Evolutionary conservation across 2,888 invertebrate genomes (phyloP), one percentile per base, ranked within the genome.

Genomic region (Danaus chrysippus): DNA sequence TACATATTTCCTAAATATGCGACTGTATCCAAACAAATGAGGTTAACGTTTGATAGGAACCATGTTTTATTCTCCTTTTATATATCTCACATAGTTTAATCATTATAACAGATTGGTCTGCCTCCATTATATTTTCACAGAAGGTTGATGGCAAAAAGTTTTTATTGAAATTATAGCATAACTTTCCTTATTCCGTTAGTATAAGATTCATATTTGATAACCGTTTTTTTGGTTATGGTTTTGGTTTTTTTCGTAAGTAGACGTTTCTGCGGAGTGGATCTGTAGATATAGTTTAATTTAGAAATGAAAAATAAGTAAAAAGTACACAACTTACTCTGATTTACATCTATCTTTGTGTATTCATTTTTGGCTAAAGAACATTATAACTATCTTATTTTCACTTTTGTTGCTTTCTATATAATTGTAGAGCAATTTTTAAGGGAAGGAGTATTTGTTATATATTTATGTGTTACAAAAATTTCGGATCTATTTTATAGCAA

Each of bases 91-190:
- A 82, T 83, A 82, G 82, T 80, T 76, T 76, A 79, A 81, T 82
- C 79, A 84, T 84, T 82, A 83, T 80, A 79, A 76, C 76, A 70
- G 73, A 78, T 82, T 79, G 78, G 77, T 78, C 78, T 76, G 77
- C 78, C 77, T 78, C 84, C 80, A 90, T 89, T 87, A 90, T 84
- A 82, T 89, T 90, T 90, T 91, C 88, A 89, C 90, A 90, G 83
- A 82, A 89, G 81, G 81, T 80, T 90, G 89, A 78, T 79, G 81
- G 82, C 86, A 83, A 84, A 85, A 84, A 84, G 83, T 76, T 70
- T 52, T 10, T 9, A 12, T 11, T n/a, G 17, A 49, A 34, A 34
- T 15, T 63, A 68, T 56, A 46, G 66, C 59, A 75, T 70, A 73
- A 42, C 74, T 15, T 13, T 56, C 67, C 56, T 70, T 78, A 68